Evolutionary conservation across 2,888 invertebrate genomes (phyloP), one percentile per base, ranked within the genome.

Genomic region (Ichneumoninae sp.): DNA sequence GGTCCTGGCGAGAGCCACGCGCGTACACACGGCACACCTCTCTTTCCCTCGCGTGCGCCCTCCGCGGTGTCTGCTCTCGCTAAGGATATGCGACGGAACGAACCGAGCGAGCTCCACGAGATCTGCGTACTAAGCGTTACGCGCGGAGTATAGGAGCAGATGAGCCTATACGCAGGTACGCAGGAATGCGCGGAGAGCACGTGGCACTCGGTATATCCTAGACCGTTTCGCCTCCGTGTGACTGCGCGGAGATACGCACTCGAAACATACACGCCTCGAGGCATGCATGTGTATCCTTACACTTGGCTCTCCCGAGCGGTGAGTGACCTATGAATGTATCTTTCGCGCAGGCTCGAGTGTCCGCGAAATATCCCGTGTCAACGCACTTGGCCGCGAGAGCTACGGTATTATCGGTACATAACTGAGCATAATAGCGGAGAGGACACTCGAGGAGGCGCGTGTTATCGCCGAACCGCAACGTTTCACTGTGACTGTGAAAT

Each of bases 301-400:
- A 71, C 50, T 36, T 65, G 66, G 57, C 40, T 33, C 33, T 40
- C 50, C 10, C 30, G 50, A 44, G 81, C 90, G 90, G 90, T 90
- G 89, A 90, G 90, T 90, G 90, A 90, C 90, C 90, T 88, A 89
- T 85, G 89, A 85, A 83, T 86, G n/a, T n/a, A 16, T 63, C 63
- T 83, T 76, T 80, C 40, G 71, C 71, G 68, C 81, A 40, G 66
- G 83, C 68, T 50, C 40, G 69, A 78, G 70, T 60, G 75, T 54
- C 30, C 71, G 81, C 84, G 85, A 63, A 69, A 83, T 80, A 70
- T 88, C 84, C 81, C 86, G 90, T 88, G 90, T 91, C 89, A 90
- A 90, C 87, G 90, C 86, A 90, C 89, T 87, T 86, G 73, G 70
- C 57, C 81, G 77, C 82, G 71, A 74, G 70, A 26, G 33, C 54